Evolutionary conservation across 2,113 vertebrate genomes (phyloP).

Genomic region (Galbula dea): DNA sequence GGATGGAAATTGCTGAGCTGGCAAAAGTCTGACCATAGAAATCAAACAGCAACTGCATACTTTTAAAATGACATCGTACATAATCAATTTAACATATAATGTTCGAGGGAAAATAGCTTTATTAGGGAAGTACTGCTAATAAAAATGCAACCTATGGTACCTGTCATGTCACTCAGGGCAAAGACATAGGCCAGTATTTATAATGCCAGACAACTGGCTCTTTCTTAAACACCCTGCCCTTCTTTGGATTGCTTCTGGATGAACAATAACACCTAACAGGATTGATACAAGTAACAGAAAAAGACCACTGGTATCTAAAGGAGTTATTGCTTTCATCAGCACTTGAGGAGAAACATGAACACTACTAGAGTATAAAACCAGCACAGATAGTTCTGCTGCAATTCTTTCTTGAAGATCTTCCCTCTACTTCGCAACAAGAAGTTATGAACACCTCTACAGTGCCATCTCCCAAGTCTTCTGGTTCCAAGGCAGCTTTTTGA

Average conservation of each 20-base stretch:
- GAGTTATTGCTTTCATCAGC: not conserved
- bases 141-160: not conserved
- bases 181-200: not conserved
- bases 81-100: constrained; percentile 65
- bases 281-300: not conserved
- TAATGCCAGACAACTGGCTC: not conserved
- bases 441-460: not conserved
- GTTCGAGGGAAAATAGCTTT: constrained; percentile 51
- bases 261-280: not conserved
- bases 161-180: constrained; percentile 37
- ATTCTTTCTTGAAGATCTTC: not conserved
- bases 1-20: constrained; percentile 63
- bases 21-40: constrained; percentile 49
- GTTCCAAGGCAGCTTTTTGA: not conserved
- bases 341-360: not conserved
- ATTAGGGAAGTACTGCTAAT: constrained; percentile 33
- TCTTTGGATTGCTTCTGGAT: constrained; percentile 21
- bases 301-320: not conserved
- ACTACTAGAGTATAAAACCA: not conserved
- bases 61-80: constrained; percentile 62
- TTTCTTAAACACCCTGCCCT: constrained; percentile 28
- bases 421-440: not conserved
- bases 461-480: not conserved
- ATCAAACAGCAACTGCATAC: constrained; percentile 56
- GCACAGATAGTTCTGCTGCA: not conserved